These are phyloP conservation scores for Paramormyrops kingsleyae DNA, from an alignment of 2,113 vertebrate genomes.

Conservation along the genomic window DNA sequence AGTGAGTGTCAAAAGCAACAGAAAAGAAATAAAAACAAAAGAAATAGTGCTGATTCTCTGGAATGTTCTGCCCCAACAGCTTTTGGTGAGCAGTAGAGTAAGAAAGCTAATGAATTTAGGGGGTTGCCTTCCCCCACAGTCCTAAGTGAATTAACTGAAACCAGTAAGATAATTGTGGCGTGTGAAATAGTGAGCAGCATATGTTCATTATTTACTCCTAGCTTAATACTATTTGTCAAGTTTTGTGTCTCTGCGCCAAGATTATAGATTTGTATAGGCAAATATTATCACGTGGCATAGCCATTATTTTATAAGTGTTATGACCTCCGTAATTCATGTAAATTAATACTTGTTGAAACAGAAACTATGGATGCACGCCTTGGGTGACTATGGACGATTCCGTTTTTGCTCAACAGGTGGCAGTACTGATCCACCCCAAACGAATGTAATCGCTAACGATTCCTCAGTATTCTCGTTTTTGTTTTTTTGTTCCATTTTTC, in stretches of 20 bases:
- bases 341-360: neutral
- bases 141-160: neutral
- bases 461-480: neutral
- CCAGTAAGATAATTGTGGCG: neutral
- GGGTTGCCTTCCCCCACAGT: neutral
- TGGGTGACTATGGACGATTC: neutral
- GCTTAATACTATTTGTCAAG: neutral
- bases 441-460: neutral
- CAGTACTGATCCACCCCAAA: conserved; percentile 1
- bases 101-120: neutral
- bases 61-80: neutral
- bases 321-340: neutral
- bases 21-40: neutral
- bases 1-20: neutral
- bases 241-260: neutral
- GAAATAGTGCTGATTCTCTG: neutral
- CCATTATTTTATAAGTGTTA: neutral
- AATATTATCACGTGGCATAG: neutral
- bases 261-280: neutral
- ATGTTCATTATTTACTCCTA: neutral
- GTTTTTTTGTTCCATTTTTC: neutral
- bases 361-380: neutral
- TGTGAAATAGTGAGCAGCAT: neutral
- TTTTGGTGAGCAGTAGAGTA: neutral
- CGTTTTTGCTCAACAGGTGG: neutral